Evolutionary conservation across 2,113 vertebrate species (phyloP).

Genomic region (Psilopsiagon aymara): DNA sequence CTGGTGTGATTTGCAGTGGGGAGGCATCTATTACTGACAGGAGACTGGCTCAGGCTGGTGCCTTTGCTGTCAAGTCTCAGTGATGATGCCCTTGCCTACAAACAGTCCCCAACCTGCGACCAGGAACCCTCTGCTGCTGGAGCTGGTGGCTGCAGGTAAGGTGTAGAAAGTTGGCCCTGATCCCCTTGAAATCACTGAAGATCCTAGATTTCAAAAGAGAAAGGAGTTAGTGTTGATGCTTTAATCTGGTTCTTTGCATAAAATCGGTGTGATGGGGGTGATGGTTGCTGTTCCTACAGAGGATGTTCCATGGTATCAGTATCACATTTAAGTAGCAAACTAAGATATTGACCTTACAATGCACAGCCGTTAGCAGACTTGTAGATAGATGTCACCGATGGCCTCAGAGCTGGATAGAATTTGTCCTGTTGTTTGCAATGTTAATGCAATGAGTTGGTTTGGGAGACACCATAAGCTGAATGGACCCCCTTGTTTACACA

Average conservation of each 20-base stretch:
- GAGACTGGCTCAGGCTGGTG: background rate
- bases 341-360: too few relatives aligned
- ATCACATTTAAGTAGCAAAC: background rate
- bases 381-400: background rate
- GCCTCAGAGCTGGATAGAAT: background rate
- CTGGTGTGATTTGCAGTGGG: background rate
- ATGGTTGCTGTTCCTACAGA: background rate
- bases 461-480: background rate
- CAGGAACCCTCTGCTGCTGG: background rate
- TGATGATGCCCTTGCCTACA: background rate
- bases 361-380: background rate
- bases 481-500: background rate
- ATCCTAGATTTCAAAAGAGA: background rate
- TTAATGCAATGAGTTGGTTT: background rate
- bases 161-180: background rate
- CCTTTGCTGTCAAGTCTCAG: background rate
- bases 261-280: accelerated
- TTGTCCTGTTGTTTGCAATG: background rate
- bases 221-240: background rate
- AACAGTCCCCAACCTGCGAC: accelerated
- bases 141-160: background rate
- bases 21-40: accelerated
- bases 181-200: background rate
- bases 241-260: background rate
- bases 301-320: background rate